These are phyloP conservation scores for Luehdorfia chinensis DNA, from an alignment of 1,140 invertebrate species.

Conservation along the genomic window DNA sequence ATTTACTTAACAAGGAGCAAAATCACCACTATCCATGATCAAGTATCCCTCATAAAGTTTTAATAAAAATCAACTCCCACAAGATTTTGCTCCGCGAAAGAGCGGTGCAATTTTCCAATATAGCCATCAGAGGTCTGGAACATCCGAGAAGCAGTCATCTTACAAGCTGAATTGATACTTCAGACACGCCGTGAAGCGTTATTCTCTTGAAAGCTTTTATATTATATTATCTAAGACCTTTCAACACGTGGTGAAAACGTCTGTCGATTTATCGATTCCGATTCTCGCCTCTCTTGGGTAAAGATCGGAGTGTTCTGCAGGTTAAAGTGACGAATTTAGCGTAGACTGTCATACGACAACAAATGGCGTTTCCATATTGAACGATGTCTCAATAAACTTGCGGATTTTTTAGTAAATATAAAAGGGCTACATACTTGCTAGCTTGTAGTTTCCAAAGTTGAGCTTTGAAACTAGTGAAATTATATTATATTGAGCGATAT, in stretches of 20 bases:
- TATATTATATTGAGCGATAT: too few species aligned
- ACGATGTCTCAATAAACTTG: not conserved
- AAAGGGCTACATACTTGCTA: too few species aligned
- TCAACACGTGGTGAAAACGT: slow-evolving; percentile 71
- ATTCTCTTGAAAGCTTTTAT: slow-evolving; percentile 76
- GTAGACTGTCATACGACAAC: slow-evolving; percentile 1
- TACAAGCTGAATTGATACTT: slow-evolving; percentile 76
- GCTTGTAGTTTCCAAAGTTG: too few species aligned
- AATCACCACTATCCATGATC: slow-evolving; percentile 32
- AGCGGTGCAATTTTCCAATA: slow-evolving; percentile 71
- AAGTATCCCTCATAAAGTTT: slow-evolving; percentile 48
- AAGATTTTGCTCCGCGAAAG: slow-evolving; percentile 40
- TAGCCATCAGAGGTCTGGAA: slow-evolving; percentile 62
- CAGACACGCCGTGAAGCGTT: slow-evolving; percentile 67
- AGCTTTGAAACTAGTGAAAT: too few species aligned
- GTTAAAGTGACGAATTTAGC: not conserved
- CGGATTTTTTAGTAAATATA: too few species aligned
- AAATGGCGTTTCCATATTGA: slow-evolving; percentile 8
- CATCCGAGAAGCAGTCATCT: slow-evolving; percentile 63
- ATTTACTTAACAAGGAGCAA: slow-evolving; percentile 14
- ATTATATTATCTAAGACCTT: slow-evolving; percentile 76
- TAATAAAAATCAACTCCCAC: slow-evolving; percentile 63
- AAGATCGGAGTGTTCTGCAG: slow-evolving; percentile 23
- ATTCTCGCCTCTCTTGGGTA: slow-evolving; percentile 60
- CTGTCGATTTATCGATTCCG: slow-evolving; percentile 70